Evolutionary conservation across 2,888 invertebrate species (phyloP), one percentile per base, ranked within the genome.

Genomic region (Myathropa florea): DNA sequence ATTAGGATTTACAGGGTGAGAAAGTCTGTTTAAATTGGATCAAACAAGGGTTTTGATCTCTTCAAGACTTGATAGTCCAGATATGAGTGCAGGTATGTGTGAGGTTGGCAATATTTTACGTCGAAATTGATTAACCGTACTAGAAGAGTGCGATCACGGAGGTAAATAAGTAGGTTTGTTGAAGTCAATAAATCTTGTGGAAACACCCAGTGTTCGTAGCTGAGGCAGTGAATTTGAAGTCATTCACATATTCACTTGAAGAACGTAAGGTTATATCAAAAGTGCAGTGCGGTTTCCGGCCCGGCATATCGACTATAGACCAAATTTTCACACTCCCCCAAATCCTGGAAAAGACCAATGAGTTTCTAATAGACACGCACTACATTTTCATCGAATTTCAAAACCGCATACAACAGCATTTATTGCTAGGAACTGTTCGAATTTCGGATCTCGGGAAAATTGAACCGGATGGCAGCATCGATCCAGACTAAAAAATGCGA

Each of bases 1-100:
- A 86, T 86, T 86, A 86, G 72, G 59, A 72, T 60, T 46, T 77
- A 46, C 36, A 63, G 60, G 82, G 85, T 68, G 84, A 73, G 82
- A 82, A 72, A 68, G 3, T 71, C 60, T 23, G 0, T 76, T 65
- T 30, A 30, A 67, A 76, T 65, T 64, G 59, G 65, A 76, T 76
- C 65, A 59, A 76, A 67, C 57, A 59, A 55, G 21, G 63, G 18
- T 75, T 75, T 75, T 64, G 57, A 24, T 57, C 24, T 12, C 24
- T 14, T 23, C 14, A 14, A n/a, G 18, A 18, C n/a, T 33, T n/a
- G n/a, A n/a, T n/a, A 9, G 33, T 33, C 1, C 2, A 9, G 30
- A 9, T 33, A 33, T 10, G 30, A 10, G 10, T 9, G 7, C 18
- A 46, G 46, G 46, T 46, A 18, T 46, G 46, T 46, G 18, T 6